phyloP scores from a whole-genome alignment of 2,888 invertebrate genomes.

The Conus canariensis region DNA sequence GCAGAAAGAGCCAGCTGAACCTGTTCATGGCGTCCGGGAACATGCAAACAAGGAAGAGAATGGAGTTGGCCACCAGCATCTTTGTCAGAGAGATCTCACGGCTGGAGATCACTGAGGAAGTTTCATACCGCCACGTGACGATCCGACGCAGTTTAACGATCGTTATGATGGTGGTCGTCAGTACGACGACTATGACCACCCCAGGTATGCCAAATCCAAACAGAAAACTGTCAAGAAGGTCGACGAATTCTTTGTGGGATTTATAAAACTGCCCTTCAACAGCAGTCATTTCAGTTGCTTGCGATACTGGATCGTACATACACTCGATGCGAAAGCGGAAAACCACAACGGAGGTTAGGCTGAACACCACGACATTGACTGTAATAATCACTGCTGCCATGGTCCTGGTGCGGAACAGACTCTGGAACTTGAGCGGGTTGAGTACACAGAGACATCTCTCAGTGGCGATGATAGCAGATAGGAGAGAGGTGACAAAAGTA shows the following conservation, averaged over 20 bases:
- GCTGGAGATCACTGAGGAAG: neutral
- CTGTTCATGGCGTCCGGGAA: neutral
- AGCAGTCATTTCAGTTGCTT: neutral
- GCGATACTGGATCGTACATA: neutral
- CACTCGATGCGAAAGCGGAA: neutral
- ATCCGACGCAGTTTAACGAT: neutral
- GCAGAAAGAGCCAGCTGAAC: neutral
- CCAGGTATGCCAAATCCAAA: neutral
- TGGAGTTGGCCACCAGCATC: neutral
- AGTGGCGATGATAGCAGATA: slow-evolving; percentile 19
- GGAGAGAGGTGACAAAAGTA: neutral
- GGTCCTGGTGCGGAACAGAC: neutral
- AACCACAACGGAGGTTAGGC: neutral
- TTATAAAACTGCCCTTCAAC: neutral
- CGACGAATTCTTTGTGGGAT: neutral
- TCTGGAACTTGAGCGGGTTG: slow-evolving; percentile 15
- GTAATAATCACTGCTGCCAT: neutral
- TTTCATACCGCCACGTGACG: neutral
- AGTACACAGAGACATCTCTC: slow-evolving; percentile 22
- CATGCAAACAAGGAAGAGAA: neutral
- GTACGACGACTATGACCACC: neutral
- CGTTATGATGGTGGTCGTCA: slow-evolving; percentile 8
- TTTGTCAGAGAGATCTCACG: slow-evolving; percentile 1
- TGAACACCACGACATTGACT: neutral
- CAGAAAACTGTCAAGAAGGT: neutral